A percentile compares a stretch with the other conserved stretches of the same genome.
These are phyloP conservation scores for Pungitius pungitius DNA, from an alignment of 2,113 vertebrate species.

Conservation along the genomic window DNA sequence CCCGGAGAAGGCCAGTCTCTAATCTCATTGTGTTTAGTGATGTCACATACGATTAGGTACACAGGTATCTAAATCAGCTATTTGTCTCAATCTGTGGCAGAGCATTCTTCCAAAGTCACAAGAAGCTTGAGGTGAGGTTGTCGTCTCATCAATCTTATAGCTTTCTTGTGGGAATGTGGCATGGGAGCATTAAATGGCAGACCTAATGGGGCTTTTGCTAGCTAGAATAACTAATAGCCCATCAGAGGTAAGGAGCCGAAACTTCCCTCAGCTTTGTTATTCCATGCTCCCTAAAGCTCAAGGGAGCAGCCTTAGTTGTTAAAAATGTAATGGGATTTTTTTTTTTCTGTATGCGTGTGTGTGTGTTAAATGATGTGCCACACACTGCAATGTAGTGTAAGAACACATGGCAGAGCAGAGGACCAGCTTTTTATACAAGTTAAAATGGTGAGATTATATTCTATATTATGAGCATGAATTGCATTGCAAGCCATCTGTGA, in stretches of 20 bases:
- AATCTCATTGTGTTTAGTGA: slow-evolving; percentile 47
- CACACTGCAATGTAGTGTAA: slow-evolving; percentile 36
- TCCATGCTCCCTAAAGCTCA: slow-evolving; percentile 64
- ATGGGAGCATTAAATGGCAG: slow-evolving; percentile 70
- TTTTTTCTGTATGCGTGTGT: slow-evolving; percentile 10
- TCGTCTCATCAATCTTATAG: slow-evolving; percentile 64
- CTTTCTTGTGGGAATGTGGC: slow-evolving; percentile 69
- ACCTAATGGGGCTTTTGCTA: slow-evolving; percentile 75
- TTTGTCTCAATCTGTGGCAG: slow-evolving; percentile 58
- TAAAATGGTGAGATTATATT: slow-evolving; percentile 1
- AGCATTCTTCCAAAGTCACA: slow-evolving; percentile 54
- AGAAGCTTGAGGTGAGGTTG: slow-evolving; percentile 59
- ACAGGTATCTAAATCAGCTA: slow-evolving; percentile 55
- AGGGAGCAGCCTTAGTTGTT: slow-evolving; percentile 56
- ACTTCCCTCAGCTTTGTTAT: slow-evolving; percentile 70
- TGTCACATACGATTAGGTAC: slow-evolving; percentile 49
- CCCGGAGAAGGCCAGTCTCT: slow-evolving; percentile 17
- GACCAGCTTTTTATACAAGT: slow-evolving; percentile 10
- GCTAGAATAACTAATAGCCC: slow-evolving; percentile 78
- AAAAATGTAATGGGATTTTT: slow-evolving; percentile 68
- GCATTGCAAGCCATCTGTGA: slow-evolving; percentile 5
- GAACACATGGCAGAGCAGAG: slow-evolving; percentile 9
- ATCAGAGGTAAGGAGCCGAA: slow-evolving; percentile 71
- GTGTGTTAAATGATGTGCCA: slow-evolving; percentile 28
- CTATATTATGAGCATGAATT: background rate